These are phyloP conservation scores for Odontophorus gujanensis DNA, from an alignment of 2,113 vertebrate species.

Conservation along the genomic window DNA sequence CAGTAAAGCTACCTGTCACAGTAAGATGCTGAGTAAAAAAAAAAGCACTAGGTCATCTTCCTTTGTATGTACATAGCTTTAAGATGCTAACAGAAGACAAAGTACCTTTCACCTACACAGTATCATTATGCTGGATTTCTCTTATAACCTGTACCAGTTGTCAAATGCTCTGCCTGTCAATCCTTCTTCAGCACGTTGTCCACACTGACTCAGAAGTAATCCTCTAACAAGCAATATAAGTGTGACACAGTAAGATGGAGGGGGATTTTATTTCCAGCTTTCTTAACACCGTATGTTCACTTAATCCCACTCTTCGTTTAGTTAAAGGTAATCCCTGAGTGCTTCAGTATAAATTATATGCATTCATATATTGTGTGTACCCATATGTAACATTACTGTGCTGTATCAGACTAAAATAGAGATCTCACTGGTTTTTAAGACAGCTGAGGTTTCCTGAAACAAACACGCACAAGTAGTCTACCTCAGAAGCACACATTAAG, in stretches of 20 bases:
- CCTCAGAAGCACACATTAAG: neutral
- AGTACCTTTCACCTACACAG: neutral
- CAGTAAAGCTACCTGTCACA: neutral
- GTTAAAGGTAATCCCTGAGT: slow-evolving; percentile 43
- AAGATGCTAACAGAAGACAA: neutral
- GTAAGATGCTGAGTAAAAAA: neutral
- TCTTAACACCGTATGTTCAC: slow-evolving; percentile 58
- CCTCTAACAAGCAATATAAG: slow-evolving; percentile 45
- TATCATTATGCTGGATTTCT: slow-evolving; percentile 4
- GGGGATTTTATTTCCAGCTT: slow-evolving; percentile 61
- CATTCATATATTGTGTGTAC: neutral
- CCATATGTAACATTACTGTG: neutral
- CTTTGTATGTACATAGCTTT: neutral
- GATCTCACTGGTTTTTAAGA: neutral
- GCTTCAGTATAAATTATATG: slow-evolving; percentile 20
- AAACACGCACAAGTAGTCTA: neutral
- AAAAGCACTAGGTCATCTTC: neutral
- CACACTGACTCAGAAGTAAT: slow-evolving; percentile 38
- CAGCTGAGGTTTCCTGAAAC: neutral
- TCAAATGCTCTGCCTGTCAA: neutral
- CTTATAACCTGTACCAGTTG: neutral
- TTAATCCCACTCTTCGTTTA: slow-evolving; percentile 60
- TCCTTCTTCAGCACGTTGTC: slow-evolving; percentile 4
- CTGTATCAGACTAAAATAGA: neutral
- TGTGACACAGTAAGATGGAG: slow-evolving; percentile 22